phyloP scores from a whole-genome alignment of 1,140 invertebrate genomes.

The Stratiolaelaps scimitus region DNA sequence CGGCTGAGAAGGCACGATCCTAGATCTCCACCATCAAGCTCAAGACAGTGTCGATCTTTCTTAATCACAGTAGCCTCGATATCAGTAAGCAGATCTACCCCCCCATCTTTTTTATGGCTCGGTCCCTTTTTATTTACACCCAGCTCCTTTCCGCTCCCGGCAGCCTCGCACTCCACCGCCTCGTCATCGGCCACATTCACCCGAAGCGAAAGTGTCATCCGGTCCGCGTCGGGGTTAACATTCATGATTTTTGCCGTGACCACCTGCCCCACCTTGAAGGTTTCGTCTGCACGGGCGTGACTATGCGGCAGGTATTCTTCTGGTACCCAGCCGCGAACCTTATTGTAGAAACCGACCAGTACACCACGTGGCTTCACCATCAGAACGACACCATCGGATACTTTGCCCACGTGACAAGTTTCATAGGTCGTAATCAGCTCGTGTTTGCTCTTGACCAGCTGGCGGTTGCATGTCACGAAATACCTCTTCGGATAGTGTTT shows the following conservation, averaged over 20 bases:
- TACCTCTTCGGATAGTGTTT: slow-evolving; percentile 14
- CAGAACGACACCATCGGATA: slow-evolving; percentile 13
- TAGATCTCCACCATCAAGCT: neutral
- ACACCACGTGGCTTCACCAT: neutral
- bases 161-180: neutral
- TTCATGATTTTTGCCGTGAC: slow-evolving; percentile 10
- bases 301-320: slow-evolving; percentile 2
- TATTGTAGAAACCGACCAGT: slow-evolving; percentile 22
- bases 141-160: neutral
- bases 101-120: neutral
- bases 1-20: neutral
- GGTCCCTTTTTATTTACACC: neutral
- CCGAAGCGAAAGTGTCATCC: slow-evolving; percentile 7
- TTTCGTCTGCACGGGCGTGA: neutral
- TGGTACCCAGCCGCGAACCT: slow-evolving; percentile 16
- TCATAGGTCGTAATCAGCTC: neutral
- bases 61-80: neutral
- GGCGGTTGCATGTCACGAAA: slow-evolving; percentile 15
- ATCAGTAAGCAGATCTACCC: no score
- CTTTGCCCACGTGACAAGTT: neutral
- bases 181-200: neutral
- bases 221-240: neutral
- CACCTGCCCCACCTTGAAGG: neutral
- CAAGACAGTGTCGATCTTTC: neutral
- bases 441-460: slow-evolving; percentile 22